Conservation (phyloP, 2,113 vertebrate species). For the Edolisoma coerulescens region DNA sequence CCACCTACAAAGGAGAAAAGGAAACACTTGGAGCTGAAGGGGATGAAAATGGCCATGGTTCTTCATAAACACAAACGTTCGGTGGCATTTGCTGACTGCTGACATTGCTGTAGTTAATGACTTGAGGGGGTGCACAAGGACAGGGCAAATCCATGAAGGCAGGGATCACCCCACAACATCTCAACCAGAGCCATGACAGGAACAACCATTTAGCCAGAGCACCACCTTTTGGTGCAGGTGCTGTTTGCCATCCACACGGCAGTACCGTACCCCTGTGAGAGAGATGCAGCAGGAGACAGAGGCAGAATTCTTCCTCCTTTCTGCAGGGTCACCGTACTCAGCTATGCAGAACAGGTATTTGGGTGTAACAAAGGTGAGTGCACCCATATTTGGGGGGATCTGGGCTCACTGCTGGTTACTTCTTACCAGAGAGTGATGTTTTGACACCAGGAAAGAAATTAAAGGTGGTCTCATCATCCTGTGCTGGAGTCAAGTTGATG, state of each 20-base stretch:
- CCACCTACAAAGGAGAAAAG: neutral
- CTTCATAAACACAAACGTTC: fast-evolving
- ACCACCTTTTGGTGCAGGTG: neutral
- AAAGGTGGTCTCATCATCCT: neutral
- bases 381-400: neutral
- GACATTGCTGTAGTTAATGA: neutral
- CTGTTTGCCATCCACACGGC: neutral
- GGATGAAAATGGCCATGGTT: neutral
- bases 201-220: neutral
- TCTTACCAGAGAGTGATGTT: neutral
- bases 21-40: neutral
- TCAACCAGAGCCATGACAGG: neutral
- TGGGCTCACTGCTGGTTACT: neutral
- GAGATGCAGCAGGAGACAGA: neutral
- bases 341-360: neutral
- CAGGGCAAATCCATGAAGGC: fast-evolving
- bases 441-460: neutral
- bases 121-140: neutral
- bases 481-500: neutral
- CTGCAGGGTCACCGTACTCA: neutral
- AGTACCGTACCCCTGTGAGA: fast-evolving
- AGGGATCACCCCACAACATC: neutral
- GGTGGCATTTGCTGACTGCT: neutral
- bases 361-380: neutral
- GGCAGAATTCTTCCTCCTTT: neutral